Conservation (phyloP, 2,797 vertebrate genomes). For the Harpagifer antarcticus region DNA sequence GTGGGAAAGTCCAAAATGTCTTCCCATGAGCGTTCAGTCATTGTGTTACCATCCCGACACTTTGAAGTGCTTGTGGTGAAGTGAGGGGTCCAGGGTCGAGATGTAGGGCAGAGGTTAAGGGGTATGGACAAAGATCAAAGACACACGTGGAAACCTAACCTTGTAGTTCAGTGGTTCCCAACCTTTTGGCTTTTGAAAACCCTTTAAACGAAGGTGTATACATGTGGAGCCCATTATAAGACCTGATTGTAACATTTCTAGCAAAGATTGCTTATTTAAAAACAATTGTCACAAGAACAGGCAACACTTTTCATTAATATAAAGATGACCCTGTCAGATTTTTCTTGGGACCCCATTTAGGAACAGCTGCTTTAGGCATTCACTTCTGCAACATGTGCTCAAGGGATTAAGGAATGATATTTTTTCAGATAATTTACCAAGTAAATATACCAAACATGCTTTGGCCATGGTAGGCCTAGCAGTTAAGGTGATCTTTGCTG, state of each 20-base stretch:
- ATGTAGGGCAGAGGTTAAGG: slow-evolving; percentile 3
- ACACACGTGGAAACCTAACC: slow-evolving; percentile 12
- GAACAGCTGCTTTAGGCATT: too few species aligned
- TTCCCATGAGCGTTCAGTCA: slow-evolving; percentile 27
- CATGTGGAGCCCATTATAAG: background rate
- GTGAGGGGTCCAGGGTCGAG: slow-evolving; percentile 3
- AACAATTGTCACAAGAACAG: background rate
- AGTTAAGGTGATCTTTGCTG: background rate
- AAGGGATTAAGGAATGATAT: background rate
- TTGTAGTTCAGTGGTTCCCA: background rate
- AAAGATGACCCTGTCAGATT: background rate
- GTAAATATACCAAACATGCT: background rate
- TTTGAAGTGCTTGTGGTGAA: slow-evolving; percentile 41
- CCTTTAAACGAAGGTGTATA: slow-evolving; percentile 7
- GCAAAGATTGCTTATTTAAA: background rate
- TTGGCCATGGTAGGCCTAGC: background rate
- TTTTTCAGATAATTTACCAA: background rate
- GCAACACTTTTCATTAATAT: too few species aligned
- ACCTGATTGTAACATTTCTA: background rate
- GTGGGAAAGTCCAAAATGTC: slow-evolving; percentile 72
- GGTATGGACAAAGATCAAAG: slow-evolving; percentile 38
- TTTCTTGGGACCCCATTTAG: background rate
- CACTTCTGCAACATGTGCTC: background rate
- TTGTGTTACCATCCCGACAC: slow-evolving; percentile 64
- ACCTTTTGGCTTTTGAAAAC: background rate